Evolutionary conservation across 2,797 vertebrate species (phyloP).

Genomic region (Ptychobarbus kaznakovi): DNA sequence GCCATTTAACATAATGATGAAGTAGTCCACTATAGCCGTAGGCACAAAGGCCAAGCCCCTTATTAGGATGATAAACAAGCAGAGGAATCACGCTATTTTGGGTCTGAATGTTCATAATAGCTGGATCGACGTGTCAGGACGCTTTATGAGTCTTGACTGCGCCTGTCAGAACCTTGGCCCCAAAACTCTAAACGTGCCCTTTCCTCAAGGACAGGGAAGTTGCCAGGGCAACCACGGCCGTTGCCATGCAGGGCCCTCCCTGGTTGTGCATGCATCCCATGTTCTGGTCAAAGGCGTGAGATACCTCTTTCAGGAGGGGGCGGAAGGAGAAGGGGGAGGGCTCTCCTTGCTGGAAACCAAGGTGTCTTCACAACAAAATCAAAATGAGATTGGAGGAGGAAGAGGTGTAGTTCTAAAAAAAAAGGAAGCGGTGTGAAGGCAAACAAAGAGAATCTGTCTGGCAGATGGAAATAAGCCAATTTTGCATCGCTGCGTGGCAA

Average conservation of each 20-base stretch:
- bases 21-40: not conserved
- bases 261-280: constrained; percentile 74
- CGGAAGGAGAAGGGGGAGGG: constrained; percentile 33
- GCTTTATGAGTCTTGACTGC: constrained; percentile 73
- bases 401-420: constrained; percentile 5
- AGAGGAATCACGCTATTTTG: constrained; percentile 48
- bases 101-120: constrained; percentile 20
- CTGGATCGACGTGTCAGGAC: constrained; percentile 64
- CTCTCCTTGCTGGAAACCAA: constrained; percentile 48
- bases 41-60: constrained; percentile 19
- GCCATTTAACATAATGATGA: constrained; percentile 6
- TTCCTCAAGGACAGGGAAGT: constrained; percentile 79
- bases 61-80: constrained; percentile 33
- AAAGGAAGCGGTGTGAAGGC: constrained; percentile 38
- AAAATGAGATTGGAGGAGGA: constrained; percentile 41
- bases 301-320: constrained; percentile 48
- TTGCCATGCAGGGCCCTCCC: constrained; percentile 72
- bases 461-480: constrained; percentile 8
- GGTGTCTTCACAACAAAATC: constrained; percentile 55
- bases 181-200: constrained; percentile 70
- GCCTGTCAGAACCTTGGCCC: constrained; percentile 68
- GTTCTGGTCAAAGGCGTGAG: constrained; percentile 59
- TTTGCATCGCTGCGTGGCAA: constrained; percentile 1
- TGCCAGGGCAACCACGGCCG: constrained; percentile 79
- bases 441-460: constrained; percentile 50